Conservation (phyloP, 2,797 vertebrate genomes). For the Sebastes variabilis region DNA sequence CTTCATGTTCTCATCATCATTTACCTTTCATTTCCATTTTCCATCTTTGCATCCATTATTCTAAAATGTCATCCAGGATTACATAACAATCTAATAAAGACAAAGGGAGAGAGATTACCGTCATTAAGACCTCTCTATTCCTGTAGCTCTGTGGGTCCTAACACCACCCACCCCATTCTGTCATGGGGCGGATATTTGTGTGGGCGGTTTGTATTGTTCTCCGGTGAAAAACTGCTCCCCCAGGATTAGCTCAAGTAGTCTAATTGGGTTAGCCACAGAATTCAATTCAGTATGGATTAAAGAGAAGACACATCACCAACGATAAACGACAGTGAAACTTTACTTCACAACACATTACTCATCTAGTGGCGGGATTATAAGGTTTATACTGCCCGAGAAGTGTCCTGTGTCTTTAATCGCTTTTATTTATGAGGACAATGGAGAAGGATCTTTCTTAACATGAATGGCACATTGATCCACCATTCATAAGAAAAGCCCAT, state of each 20-base stretch:
- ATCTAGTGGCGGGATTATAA: not conserved
- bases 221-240: constrained; percentile 59
- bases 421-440: not conserved
- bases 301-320: constrained; percentile 21
- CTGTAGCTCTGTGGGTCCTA: constrained; percentile 58
- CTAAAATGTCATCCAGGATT: constrained; percentile 63
- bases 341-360: not conserved
- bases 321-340: constrained; percentile 19
- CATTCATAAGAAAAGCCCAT: not conserved
- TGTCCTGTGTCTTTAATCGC: not conserved
- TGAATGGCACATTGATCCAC: not conserved
- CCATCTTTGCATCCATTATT: constrained; percentile 44
- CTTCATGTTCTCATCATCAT: constrained; percentile 29
- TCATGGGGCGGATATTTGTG: constrained; percentile 69
- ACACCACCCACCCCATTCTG: constrained; percentile 62
- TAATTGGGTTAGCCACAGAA: constrained; percentile 66
- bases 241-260: constrained; percentile 63
- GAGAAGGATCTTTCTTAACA: not conserved
- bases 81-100: constrained; percentile 71
- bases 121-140: constrained; percentile 64
- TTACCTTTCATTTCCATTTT: constrained; percentile 37
- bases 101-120: constrained; percentile 56
- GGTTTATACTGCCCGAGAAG: not conserved
- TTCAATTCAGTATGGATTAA: constrained; percentile 61
- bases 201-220: constrained; percentile 71